Conservation (phyloP, 1,140 invertebrate genomes). For the Stratiolaelaps scimitus region DNA sequence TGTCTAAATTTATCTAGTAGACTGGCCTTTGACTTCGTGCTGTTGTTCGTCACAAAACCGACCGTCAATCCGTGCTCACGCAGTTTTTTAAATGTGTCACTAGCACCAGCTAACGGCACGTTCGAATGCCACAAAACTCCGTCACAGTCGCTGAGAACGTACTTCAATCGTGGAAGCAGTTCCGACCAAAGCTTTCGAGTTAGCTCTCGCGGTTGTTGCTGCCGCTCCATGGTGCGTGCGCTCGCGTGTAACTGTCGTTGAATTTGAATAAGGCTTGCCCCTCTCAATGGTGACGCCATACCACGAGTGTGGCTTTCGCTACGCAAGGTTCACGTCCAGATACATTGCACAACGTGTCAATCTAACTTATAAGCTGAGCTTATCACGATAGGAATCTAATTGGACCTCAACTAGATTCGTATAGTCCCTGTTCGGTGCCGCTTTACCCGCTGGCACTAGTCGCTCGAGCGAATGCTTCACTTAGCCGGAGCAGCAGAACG, state of each 20-base stretch:
- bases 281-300: no score
- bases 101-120: neutral
- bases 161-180: neutral
- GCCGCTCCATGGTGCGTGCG: no score
- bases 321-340: neutral
- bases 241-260: no score
- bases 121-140: slow-evolving; percentile 15
- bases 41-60: slow-evolving; percentile 24
- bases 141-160: slow-evolving; percentile 21
- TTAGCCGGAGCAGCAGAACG: no score
- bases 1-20: slow-evolving; percentile 1
- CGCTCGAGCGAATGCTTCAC: no score
- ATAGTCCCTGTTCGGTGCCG: no score
- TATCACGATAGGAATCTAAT: no score
- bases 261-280: no score
- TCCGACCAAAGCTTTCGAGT: neutral
- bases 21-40: neutral
- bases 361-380: no score
- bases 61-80: neutral
- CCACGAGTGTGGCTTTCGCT: neutral
- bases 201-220: neutral
- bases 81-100: neutral
- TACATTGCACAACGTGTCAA: neutral
- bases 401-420: no score
- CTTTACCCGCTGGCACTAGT: no score